Base-by-base conservation (phyloP, 2,888 invertebrate species). In the Ennomos erosarius region DNA sequence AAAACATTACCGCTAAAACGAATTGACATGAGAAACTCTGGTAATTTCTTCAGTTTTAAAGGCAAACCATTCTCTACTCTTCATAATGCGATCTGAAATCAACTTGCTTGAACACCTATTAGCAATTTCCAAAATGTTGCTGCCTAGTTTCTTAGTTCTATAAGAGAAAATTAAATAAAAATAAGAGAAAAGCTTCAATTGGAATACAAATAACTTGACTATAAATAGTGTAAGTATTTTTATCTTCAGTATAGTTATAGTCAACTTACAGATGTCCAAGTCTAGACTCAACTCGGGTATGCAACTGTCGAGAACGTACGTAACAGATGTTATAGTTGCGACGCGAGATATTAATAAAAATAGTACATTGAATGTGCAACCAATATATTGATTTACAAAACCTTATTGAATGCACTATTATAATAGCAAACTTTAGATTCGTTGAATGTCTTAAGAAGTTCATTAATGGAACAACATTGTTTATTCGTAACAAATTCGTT, bases 261-360 rank as follows among this genome's bases (percentile, higher is more conserved):
- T 34, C 34, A n/a, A 35, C 34, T 16, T 38, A 48, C 45, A 45
- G 53, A 57, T 62, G 51, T 48, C 47, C 37, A 43, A 37, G 9
- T 47, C 5, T 43, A 37, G 36, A 16, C 35, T 33, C 35, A 43
- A 42, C 44, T 26, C 26, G 6, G 3, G 26, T 6, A 26, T 26
- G 53, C 55, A 59, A 61, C 50, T 47, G 40, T 26, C 57, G 42
- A 48, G 39, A 53, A 54, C 48, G 55, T 47, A 47, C 52, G 57
- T 56, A 59, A 63, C 58, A 60, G 42, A 56, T 62, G 51, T 64
- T 46, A 43, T 37, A 52, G 45, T 52, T 53, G 49, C 55, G 45
- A 26, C 26, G 26, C 26, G 26, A 55, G 39, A 55, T 53, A 35
- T 56, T 40, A 53, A 56, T 53, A 56, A 53, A 49, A 55, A 59